Base-by-base conservation (phyloP, 2,113 vertebrate genomes). In the Picathartes gymnocephalus region DNA sequence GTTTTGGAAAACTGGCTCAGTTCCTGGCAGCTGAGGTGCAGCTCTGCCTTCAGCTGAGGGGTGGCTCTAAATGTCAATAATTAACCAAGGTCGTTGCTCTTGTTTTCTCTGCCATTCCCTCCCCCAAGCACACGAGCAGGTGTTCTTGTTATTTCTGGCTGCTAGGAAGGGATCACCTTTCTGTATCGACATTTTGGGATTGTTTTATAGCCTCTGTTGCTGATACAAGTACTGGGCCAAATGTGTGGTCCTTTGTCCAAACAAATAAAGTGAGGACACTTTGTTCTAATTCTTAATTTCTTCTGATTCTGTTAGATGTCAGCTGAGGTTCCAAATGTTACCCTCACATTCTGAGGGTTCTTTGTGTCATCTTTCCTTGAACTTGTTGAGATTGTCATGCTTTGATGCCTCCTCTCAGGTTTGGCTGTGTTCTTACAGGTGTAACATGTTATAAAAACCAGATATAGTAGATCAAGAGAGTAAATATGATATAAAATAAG, bases 371-470 rank as follows among this genome's bases (percentile, higher is more conserved):
- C 31, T 79, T 69, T 37, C 28, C 31, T 16, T 72, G 14, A n/a
- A 45, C 30, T 78, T 31, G 42, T 31, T n/a, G 21, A 57, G 25
- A 9, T 15, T 35, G 5, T 28, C 5, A 1, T 58, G 20, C 14
- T 2, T 0, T 51, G 61, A 10, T 40, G 47, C 24, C 4, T 39
- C 37, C 28, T 68, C 57, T 70, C 48, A 56, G 61, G 39, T 47
- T 39, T 60, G 27, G 10, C 68, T 47, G 40, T 30, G 18, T 24
- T 51, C 17, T 50, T 68, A 10, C 68, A 66, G 39, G 21, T 19
- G 19, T 11, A 24, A 4, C 0, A 0, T 11, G 0, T 24, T 33
- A 30, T 28, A n/a, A 80, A 65, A 12, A 0, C 0, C 18, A 24
- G 2, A 1, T 28, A 22, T 0, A 5, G 27, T 6, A 68, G 47